Evolutionary conservation across 2,113 vertebrate genomes (phyloP).

Genomic region (Gyps fulvus): DNA sequence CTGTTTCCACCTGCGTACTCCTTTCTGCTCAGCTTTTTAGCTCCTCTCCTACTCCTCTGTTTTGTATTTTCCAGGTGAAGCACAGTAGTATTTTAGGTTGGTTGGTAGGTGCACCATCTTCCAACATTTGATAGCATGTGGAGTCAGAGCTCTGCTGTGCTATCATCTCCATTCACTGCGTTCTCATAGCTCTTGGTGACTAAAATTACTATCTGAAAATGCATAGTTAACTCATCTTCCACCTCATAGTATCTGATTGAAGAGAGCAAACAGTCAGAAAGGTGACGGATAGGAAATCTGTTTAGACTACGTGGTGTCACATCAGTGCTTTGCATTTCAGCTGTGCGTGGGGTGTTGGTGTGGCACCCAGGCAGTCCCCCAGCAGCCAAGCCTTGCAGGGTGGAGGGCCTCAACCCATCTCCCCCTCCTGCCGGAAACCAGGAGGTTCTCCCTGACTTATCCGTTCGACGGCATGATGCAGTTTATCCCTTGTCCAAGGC

Average conservation of each 20-base stretch:
- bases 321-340: not conserved
- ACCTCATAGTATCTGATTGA: not conserved
- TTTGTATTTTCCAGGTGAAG: not conserved
- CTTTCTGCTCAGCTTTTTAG: not conserved
- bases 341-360: not conserved
- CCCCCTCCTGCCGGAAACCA: not conserved
- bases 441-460: not conserved
- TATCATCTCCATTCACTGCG: not conserved
- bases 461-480: accelerated
- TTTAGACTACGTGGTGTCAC: not conserved
- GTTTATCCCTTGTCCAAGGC: not conserved
- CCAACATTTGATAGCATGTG: not conserved
- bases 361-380: no score
- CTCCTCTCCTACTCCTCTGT: not conserved
- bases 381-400: not conserved
- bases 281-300: not conserved
- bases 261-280: not conserved
- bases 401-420: not conserved
- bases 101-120: not conserved
- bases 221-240: not conserved
- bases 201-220: not conserved
- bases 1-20: not conserved
- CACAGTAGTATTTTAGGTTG: not conserved
- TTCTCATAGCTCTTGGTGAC: not conserved
- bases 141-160: not conserved